A percentile compares a stretch with the other conserved stretches of the same genome.
Conservation (phyloP, 2,113 vertebrate species). For the Pteronura brasiliensis region DNA sequence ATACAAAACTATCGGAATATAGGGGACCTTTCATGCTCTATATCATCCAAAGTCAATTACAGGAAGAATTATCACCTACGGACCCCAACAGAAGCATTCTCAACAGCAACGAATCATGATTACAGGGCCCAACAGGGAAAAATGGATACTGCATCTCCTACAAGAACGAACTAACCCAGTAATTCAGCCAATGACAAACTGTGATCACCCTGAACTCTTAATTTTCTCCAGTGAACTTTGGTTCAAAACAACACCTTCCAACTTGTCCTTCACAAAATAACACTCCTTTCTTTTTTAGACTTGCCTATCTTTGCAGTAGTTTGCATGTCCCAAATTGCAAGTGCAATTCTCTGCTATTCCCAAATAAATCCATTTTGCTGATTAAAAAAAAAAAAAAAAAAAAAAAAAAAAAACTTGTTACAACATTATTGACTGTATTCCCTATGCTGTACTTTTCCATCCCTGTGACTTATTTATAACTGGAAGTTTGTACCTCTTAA, state of each 20-base stretch:
- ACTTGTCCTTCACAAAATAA: not conserved
- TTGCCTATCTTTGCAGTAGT: not conserved
- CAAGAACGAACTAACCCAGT: not conserved
- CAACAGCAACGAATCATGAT: not conserved
- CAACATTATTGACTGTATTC: not conserved
- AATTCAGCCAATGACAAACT: not conserved
- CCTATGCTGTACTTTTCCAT: not conserved
- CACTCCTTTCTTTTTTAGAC: not conserved
- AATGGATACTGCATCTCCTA: not conserved
- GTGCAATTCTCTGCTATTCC: not conserved
- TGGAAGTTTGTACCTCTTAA: not conserved
- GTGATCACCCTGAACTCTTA: not conserved
- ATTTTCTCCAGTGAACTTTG: not conserved
- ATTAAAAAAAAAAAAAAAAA: not conserved
- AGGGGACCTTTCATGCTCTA: not conserved
- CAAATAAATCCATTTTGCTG: not conserved
- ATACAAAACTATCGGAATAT: not conserved
- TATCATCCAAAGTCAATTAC: not conserved
- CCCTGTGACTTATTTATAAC: not conserved
- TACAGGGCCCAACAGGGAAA: not conserved
- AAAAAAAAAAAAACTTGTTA: not conserved
- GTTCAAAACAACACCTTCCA: not conserved
- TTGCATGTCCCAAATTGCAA: not conserved
- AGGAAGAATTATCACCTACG: not conserved
- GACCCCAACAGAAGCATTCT: not conserved